Evolutionary conservation across 2,113 vertebrate genomes (phyloP).

Genomic region (Bufo gargarizans): DNA sequence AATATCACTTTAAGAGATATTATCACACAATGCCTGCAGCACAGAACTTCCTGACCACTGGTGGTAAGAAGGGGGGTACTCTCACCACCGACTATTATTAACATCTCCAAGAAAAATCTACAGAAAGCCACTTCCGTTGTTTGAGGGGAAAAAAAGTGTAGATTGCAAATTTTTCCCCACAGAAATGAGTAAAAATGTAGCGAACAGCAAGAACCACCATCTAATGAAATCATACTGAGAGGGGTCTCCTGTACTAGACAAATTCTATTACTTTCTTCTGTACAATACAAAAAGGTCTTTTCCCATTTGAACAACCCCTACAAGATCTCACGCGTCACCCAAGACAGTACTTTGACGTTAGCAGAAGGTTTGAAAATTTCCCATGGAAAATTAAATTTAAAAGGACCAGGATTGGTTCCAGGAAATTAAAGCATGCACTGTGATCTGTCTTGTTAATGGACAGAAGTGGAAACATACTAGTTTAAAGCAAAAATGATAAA

Average conservation of each 20-base stretch:
- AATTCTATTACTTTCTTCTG: too few relatives aligned
- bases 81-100: neutral
- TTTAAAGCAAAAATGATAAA: neutral
- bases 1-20: neutral
- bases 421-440: neutral
- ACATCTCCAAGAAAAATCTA: neutral
- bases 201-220: too few relatives aligned
- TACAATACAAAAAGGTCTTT: neutral
- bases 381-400: conserved; percentile 18
- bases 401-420: neutral
- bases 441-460: conserved; percentile 6
- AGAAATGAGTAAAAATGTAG: too few relatives aligned
- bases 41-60: neutral
- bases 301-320: neutral
- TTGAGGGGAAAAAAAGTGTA: too few relatives aligned
- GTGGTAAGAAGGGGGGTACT: neutral
- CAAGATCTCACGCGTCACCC: neutral
- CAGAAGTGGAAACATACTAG: neutral
- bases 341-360: neutral
- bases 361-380: neutral
- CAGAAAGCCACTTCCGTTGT: neutral
- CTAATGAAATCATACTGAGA: neutral
- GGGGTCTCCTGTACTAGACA: too few relatives aligned
- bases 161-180: too few relatives aligned
- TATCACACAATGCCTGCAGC: neutral